Base-by-base conservation (phyloP, 2,113 vertebrate genomes). In the Orcinus orca region DNA sequence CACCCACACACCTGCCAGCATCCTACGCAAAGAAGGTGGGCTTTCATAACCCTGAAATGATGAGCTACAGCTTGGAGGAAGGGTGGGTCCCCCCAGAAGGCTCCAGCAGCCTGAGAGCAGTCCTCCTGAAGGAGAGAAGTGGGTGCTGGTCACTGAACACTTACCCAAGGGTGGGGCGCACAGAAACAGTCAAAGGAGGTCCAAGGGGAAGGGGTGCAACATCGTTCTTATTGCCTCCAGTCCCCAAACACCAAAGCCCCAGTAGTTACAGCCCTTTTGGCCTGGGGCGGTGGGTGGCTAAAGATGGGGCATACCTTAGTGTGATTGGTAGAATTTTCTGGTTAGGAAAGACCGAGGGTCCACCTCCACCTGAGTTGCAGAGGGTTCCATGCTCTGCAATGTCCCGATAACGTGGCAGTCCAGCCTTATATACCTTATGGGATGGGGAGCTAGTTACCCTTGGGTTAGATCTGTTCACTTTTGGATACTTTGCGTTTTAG, bases 161-260 rank as follows among this genome's bases (percentile, higher is more conserved):
- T 77, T 50, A 89, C 26, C 38, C 85, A 62, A 77, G 44, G 13
- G 15, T 41, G 2, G 6, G n/a, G 36, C 2, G 3, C 50, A 79
- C 21, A 85, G 62, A 68, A 47, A 7, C 20, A 8, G 68, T 25
- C 23, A 70, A 55, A 33, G 23, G 62, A n/a, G 3, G 11, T 7
- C 6, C 18, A 5, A 23, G 53, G 15, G 0, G 25, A 53, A 50
- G 0, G 5, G 5, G 8, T 5, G 50, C 36, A 70, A 11, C 25
- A 8, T 33, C 0, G 0, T 5, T 90, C 41, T 44, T 80, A 6
- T 31, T 67, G 47, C 13, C 55, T 60, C 17, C 38, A 31, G 33
- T 38, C 31, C n/a, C 31, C 83, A 71, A 25, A 88, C 4, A 60
- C n/a, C 23, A 70, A n/a, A 87, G 38, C 55, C 65, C 41, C 7